A percentile compares a stretch with the other conserved stretches of the same genome.
phyloP scores from a whole-genome alignment of 2,888 invertebrate genomes.

The Leptopilina drosophilae region DNA sequence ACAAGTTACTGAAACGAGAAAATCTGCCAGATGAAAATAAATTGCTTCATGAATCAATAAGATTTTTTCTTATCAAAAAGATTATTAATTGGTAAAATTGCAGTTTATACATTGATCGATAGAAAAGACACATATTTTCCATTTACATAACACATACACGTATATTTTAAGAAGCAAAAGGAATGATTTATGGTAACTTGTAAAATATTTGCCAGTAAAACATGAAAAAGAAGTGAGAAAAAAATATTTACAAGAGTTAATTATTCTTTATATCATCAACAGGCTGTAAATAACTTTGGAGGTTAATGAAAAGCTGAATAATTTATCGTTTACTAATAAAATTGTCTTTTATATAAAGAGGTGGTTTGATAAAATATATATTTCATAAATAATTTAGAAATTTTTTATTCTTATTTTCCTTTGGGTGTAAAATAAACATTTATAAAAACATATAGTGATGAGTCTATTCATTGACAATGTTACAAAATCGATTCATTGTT shows the following conservation, averaged over 20 bases:
- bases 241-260: not conserved
- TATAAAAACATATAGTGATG: too few species aligned
- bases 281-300: not conserved
- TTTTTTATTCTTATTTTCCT: too few species aligned
- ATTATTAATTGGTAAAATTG: slow-evolving; percentile 34
- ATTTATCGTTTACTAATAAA: not conserved
- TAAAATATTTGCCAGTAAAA: slow-evolving; percentile 15
- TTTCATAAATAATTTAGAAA: too few species aligned
- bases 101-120: slow-evolving; percentile 17
- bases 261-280: slow-evolving; percentile 9
- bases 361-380: not conserved
- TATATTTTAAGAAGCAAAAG: too few species aligned
- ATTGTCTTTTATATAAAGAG: slow-evolving; percentile 1
- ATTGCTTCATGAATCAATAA: slow-evolving; percentile 25
- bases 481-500: too few species aligned
- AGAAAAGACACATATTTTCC: not conserved
- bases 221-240: not conserved
- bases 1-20: slow-evolving; percentile 20
- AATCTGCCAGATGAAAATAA: slow-evolving; percentile 24
- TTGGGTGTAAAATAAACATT: too few species aligned
- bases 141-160: not conserved
- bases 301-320: slow-evolving; percentile 5
- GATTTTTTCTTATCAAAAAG: slow-evolving; percentile 10
- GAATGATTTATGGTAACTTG: not conserved
- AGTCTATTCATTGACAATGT: too few species aligned